These are phyloP conservation scores for Actinostola sp. DNA, from an alignment of 92 coral and sea anemone species.

Conservation along the genomic window DNA sequence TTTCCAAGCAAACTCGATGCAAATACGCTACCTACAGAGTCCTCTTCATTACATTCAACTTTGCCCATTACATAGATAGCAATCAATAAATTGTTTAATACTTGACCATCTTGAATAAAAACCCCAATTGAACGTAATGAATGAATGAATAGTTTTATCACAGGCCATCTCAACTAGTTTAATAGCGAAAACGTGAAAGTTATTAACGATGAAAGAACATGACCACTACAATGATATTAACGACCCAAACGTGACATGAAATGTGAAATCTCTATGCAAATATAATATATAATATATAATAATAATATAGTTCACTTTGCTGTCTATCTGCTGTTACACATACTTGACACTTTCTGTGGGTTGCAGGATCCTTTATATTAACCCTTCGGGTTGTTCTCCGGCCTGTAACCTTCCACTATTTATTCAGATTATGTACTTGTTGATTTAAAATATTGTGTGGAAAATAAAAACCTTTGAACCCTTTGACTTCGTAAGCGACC, in stretches of 20 bases:
- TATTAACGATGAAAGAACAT: neutral
- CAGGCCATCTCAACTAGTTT: conserved; percentile 1
- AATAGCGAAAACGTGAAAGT: neutral
- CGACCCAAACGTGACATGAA: neutral
- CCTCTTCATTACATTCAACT: neutral
- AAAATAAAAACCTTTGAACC: neutral
- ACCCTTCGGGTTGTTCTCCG: no score
- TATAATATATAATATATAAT: no score
- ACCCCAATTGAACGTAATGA: conserved; percentile 9
- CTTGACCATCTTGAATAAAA: neutral
- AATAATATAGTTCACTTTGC: no score
- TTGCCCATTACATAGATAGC: conserved; percentile 1
- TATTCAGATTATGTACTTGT: no score
- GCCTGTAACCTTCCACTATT: no score
- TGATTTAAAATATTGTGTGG: no score
- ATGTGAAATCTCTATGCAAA: no score
- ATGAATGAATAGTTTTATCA: conserved; percentile 28
- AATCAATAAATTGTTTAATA: conserved; percentile 17
- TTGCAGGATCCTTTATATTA: no score
- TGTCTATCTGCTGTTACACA: no score
- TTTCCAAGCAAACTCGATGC: neutral
- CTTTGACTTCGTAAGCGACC: neutral
- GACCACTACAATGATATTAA: neutral
- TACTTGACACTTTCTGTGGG: no score
- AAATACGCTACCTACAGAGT: neutral